These are phyloP conservation scores for Bolborhynchus lineola DNA, from an alignment of 2,113 vertebrate genomes.

Conservation along the genomic window DNA sequence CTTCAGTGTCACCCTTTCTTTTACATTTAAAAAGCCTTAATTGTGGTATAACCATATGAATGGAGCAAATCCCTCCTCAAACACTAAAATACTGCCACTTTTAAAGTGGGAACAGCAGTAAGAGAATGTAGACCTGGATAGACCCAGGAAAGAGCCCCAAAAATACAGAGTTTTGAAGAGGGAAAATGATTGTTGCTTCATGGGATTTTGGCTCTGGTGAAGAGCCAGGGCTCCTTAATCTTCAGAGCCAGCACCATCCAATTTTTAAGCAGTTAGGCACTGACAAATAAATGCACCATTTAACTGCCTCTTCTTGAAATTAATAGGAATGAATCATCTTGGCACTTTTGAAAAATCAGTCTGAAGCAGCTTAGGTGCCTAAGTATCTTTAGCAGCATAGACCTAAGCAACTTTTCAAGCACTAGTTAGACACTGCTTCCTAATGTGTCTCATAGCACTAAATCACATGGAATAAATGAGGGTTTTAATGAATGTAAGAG, in stretches of 20 bases:
- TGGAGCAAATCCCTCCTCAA: neutral
- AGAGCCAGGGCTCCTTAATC: conserved; percentile 39
- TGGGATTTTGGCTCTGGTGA: conserved; percentile 20
- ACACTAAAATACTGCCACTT: neutral
- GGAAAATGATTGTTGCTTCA: neutral
- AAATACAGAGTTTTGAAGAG: neutral
- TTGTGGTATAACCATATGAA: neutral
- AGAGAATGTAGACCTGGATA: neutral
- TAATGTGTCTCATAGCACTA: conserved; percentile 40
- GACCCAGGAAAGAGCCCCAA: neutral
- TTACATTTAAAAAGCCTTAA: neutral
- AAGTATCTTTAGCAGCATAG: conserved; percentile 48
- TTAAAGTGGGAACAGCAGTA: neutral
- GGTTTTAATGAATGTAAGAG: conserved; percentile 30
- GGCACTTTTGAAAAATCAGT: conserved; percentile 53
- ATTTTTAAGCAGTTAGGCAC: conserved; percentile 55
- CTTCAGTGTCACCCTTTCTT: neutral
- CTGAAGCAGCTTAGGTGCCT: conserved; percentile 35
- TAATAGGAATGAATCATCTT: conserved; percentile 59
- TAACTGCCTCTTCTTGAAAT: conserved; percentile 62
- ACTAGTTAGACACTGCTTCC: conserved; percentile 32
- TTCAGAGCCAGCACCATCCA: neutral
- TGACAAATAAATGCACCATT: conserved; percentile 61
- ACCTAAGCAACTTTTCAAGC: conserved; percentile 57
- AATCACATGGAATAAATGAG: conserved; percentile 40